Base-by-base conservation (phyloP, 1,140 invertebrate genomes). In the Meloidogyne floridensis region DNA sequence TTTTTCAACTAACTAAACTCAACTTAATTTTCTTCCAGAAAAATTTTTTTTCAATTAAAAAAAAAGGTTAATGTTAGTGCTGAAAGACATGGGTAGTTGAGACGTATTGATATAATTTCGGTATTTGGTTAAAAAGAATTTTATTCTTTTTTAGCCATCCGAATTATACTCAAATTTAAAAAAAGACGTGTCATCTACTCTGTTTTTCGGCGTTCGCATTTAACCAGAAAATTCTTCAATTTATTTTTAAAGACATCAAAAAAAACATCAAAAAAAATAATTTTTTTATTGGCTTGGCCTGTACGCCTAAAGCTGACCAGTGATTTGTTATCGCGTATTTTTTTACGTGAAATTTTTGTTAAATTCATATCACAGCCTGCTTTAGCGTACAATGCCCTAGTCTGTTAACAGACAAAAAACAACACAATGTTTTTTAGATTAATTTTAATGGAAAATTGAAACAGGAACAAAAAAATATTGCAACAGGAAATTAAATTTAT, bases 11-110 rank as follows among this genome's bases (percentile, higher is more conserved):
- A 32, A 11, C n/a, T 13, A 53, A 75, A 13, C 11, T 47, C 13
- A 54, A 32, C 9, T 0, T 43, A 51, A 53, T 43, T 75, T 3
- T 51, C 9, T 75, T 20, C 15, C 51, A 15, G n/a, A n/a, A 15
- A 77, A 42, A 7, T 9, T 56, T 15, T 13, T 43, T 13, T 65
- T 54, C 43, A 54, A 51, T 74, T 18, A n/a, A 53, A 76, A 42
- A 7, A 51, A 18, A 65, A 65, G 59, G 15, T 8, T 65, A 42
- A n/a, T 56, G 75, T 56, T 69, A 77, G 51, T 79, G 77, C 15
- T 79, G 77, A 79, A 79, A 79, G 77, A 79, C 77, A 79, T 79
- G 77, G 77, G 77, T 79, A 79, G 77, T 79, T 79, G 77, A 79
- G 77, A 79, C 77, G 77, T 79, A 32, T 32, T 65, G 13, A 65